Evolutionary conservation across 2,113 vertebrate species (phyloP).

Genomic region (Pithys albifrons): DNA sequence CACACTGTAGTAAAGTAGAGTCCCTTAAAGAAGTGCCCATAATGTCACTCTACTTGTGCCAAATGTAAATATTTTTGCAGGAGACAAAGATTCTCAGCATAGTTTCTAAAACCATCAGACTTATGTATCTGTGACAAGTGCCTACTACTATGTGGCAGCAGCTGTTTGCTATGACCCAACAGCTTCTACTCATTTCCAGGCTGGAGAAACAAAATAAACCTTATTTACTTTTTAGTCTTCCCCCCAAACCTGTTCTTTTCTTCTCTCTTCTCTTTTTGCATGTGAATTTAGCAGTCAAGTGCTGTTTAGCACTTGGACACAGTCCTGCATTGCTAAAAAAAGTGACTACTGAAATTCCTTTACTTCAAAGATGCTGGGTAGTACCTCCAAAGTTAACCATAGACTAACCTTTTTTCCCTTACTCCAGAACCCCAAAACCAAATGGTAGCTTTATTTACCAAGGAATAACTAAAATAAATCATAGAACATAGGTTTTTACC

Average conservation of each 20-base stretch:
- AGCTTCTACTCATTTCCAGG: background rate
- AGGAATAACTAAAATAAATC: background rate
- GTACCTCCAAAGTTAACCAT: background rate
- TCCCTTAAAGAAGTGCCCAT: background rate
- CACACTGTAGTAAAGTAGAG: accelerated
- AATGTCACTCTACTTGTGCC: background rate
- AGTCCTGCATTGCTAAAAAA: background rate
- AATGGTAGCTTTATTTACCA: background rate
- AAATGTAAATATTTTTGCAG: background rate
- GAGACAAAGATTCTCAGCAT: background rate
- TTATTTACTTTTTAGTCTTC: background rate
- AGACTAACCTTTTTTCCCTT: background rate
- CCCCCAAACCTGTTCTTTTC: accelerated
- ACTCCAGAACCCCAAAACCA: background rate
- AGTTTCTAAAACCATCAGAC: background rate
- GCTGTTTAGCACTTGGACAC: background rate
- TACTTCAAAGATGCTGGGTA: background rate
- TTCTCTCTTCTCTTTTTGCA: background rate
- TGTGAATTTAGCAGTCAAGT: background rate
- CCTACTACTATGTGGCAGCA: background rate
- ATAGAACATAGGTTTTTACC: background rate
- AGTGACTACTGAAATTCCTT: background rate
- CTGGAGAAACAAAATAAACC: background rate
- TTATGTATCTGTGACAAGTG: background rate
- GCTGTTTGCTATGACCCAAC: background rate